These are phyloP conservation scores for Meriones psammophilus DNA, from an alignment of 2,797 vertebrate genomes.

Conservation along the genomic window DNA sequence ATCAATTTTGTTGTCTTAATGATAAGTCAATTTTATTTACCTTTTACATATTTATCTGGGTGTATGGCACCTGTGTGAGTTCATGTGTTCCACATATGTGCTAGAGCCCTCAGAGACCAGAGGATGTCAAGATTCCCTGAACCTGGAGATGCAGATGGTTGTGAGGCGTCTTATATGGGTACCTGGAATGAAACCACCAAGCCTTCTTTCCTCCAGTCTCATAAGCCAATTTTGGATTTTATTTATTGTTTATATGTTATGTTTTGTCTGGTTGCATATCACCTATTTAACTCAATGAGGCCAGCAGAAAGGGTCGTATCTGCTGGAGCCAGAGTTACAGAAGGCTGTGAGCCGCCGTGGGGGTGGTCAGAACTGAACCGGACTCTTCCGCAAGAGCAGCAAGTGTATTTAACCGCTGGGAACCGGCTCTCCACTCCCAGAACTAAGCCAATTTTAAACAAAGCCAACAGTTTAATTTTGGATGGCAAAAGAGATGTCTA, in stretches of 20 bases:
- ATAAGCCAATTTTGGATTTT: background rate
- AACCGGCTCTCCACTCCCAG: background rate
- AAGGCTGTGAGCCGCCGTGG: background rate
- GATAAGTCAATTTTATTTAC: background rate
- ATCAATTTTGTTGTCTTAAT: background rate
- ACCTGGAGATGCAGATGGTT: too few species aligned
- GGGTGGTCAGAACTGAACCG: background rate
- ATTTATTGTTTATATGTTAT: background rate
- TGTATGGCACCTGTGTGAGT: background rate
- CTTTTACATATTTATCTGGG: background rate
- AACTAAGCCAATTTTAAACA: background rate
- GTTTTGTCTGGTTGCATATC: background rate
- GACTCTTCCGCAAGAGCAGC: background rate
- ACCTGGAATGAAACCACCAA: background rate
- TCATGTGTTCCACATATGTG: background rate
- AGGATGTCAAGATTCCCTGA: background rate
- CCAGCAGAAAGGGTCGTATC: too few species aligned
- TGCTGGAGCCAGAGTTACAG: too few species aligned
- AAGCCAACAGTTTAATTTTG: background rate
- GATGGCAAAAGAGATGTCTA: background rate
- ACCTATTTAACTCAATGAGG: background rate
- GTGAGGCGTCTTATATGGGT: background rate
- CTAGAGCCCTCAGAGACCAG: background rate
- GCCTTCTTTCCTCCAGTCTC: background rate
- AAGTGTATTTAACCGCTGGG: too few species aligned